A percentile compares a stretch with the other conserved stretches of the same genome.
These are phyloP conservation scores for Xestia ashworthii DNA, from an alignment of 2,888 invertebrate species.

Conservation along the genomic window DNA sequence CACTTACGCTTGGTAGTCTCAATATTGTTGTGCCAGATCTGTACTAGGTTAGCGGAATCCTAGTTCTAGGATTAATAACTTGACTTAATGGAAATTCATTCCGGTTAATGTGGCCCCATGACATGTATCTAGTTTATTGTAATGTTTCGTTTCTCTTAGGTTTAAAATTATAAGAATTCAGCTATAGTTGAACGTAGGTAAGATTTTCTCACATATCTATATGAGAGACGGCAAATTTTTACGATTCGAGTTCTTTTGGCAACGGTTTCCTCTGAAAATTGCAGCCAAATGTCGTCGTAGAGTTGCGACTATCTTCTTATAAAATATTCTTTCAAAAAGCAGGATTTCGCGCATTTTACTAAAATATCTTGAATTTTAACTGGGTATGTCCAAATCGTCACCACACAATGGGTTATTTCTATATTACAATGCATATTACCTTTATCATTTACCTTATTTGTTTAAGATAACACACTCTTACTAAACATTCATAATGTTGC, in stretches of 20 bases:
- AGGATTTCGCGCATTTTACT: not conserved
- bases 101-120: conserved; percentile 37
- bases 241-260: conserved; percentile 36
- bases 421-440: not conserved
- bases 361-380: not conserved
- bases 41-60: conserved; percentile 78
- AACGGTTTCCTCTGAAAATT: conserved; percentile 19
- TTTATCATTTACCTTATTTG: conserved; percentile 10
- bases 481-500: conserved; percentile 4
- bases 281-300: conserved; percentile 50
- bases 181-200: conserved; percentile 10
- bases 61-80: conserved; percentile 82
- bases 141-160: conserved; percentile 28
- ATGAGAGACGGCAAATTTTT: conserved; percentile 11
- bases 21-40: conserved; percentile 86
- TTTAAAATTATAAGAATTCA: conserved; percentile 7
- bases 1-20: conserved; percentile 83
- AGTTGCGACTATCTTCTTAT: conserved; percentile 21
- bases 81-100: conserved; percentile 71
- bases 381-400: not conserved
- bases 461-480: conserved; percentile 20
- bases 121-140: conserved; percentile 38
- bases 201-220: conserved; percentile 15
- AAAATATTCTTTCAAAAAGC: conserved; percentile 6
- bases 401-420: conserved; percentile 5